These are phyloP conservation scores for Nestor notabilis DNA, from an alignment of 2,113 vertebrate species.

Conservation along the genomic window DNA sequence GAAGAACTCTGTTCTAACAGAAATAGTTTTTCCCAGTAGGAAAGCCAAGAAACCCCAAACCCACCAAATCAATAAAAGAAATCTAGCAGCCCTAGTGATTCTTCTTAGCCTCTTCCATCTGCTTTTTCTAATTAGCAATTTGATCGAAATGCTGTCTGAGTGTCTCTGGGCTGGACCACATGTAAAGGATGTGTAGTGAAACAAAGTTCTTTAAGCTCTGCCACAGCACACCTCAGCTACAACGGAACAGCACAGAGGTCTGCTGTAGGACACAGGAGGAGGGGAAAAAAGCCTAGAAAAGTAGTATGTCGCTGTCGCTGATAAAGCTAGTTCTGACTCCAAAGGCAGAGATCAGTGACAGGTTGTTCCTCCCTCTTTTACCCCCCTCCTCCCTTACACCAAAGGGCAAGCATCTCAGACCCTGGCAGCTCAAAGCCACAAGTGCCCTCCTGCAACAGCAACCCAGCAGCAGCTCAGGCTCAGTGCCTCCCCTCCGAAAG, in stretches of 20 bases:
- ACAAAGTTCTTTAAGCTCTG: background rate
- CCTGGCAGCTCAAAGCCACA: background rate
- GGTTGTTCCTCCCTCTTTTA: background rate
- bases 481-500: background rate
- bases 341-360: background rate
- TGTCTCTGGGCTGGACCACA: background rate
- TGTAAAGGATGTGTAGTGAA: fast-evolving
- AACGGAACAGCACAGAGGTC: background rate
- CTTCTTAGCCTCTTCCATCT: background rate
- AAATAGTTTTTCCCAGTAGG: background rate
- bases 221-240: background rate
- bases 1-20: background rate
- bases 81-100: background rate
- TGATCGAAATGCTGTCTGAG: background rate
- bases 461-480: background rate
- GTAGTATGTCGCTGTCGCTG: background rate
- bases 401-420: background rate
- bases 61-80: background rate
- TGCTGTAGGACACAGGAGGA: background rate
- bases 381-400: background rate
- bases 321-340: background rate
- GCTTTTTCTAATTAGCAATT: background rate
- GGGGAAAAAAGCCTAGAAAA: background rate
- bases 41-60: background rate
- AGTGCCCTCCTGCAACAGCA: background rate